Evolutionary conservation across 2,888 invertebrate genomes (phyloP), one percentile per base, ranked within the genome.

Genomic region (Lasioglossum malachurum): DNA sequence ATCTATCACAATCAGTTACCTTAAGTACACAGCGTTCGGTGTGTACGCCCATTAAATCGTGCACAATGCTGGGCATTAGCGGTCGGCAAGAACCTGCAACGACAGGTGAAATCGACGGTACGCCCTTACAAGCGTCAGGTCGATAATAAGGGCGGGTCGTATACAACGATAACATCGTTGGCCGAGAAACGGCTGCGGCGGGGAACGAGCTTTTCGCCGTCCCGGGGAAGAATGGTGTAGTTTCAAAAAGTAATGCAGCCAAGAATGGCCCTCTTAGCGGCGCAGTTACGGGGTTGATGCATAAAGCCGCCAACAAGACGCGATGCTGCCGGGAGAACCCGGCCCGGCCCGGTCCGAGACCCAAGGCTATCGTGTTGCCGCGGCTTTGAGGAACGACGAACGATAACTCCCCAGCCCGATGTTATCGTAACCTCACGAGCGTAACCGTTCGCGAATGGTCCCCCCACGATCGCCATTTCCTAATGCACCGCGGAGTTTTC

Each of bases 241-340:
- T 85, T 89, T 87, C 74, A 78, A 83, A 86, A 90, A 90, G 87
- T 88, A 90, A 90, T 87, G 85, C 77, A 82, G 71, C 82, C 38
- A 7, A 53, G 76, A 84, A 87, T 73, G 80, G 77, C 73, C 76
- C 83, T 78, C 82, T 88, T 88, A 90, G 72, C 80, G 82, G 73
- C 72, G 75, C 80, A 80, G 76, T 87, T 80, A 87, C 76, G 71
- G 41, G 67, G 82, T 38, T 79, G 90, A 87, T 85, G 83, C 84
- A 79, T 90, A 87, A 87, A 90, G 67, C 53, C 73, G 72, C 53
- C 80, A 74, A 82, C 78, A 79, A 83, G 82, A 31, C 73, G 64
- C 79, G 79, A 75, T 72, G 74, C 75, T 84, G 79, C 71, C 35
- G 35, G 35, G 38, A 67, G 23, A 69, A 35, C n/a, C 35, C 14